Percentiles rank a stretch among this genome's conserved stretches.
These are phyloP conservation scores for Gypaetus barbatus DNA, from an alignment of 2,797 vertebrate genomes.

Conservation along the genomic window DNA sequence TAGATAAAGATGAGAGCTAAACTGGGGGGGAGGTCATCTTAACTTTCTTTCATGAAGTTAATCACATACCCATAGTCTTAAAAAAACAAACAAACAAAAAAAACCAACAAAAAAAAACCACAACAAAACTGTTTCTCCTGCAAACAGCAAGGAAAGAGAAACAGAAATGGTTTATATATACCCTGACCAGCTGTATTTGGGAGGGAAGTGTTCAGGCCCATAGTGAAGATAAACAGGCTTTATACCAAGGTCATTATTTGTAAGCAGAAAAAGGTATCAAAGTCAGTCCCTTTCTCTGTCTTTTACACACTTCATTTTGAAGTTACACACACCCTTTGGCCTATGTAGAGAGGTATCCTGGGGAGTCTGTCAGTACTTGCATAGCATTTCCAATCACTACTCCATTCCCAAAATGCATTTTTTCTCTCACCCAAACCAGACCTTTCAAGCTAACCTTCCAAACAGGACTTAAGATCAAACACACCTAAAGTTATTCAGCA, in stretches of 20 bases:
- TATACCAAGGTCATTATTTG: neutral
- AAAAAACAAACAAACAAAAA: too few relatives aligned
- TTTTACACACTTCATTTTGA: neutral
- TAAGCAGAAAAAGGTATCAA: neutral
- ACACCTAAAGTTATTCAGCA: neutral
- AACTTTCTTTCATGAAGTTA: neutral
- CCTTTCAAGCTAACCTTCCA: constrained; percentile 5
- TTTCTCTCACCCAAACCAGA: neutral
- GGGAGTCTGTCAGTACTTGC: neutral
- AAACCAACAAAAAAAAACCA: too few relatives aligned
- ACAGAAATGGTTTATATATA: neutral
- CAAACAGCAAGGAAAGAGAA: neutral
- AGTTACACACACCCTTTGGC: neutral
- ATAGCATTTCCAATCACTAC: neutral
- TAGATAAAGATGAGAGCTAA: neutral
- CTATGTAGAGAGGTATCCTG: neutral
- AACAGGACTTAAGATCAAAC: neutral
- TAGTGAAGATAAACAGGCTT: neutral
- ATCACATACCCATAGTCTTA: neutral
- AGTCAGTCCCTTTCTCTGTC: neutral
- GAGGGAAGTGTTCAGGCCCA: neutral
- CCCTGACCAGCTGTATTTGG: neutral
- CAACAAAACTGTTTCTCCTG: neutral
- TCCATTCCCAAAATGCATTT: neutral
- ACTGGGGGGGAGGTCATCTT: neutral